These are phyloP conservation scores for Adelognathus sp. DNA, from an alignment of 2,888 invertebrate genomes.

Conservation along the genomic window DNA sequence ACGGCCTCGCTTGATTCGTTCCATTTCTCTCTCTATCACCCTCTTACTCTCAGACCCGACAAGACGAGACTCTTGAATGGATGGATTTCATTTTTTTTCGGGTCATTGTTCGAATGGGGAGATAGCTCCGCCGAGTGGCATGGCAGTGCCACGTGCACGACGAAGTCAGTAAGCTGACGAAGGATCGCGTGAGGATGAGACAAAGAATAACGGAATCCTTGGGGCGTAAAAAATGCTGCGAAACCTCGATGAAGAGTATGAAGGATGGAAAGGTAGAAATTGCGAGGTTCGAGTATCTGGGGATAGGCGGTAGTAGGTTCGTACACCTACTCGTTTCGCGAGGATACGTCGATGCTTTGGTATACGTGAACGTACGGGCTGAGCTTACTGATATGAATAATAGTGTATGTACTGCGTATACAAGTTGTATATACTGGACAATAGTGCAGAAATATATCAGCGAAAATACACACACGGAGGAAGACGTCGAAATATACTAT, in stretches of 20 bases:
- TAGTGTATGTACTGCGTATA: constrained; percentile 14
- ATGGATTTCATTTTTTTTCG: constrained; percentile 64
- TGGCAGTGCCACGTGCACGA: constrained; percentile 20
- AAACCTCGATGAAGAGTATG: constrained; percentile 24
- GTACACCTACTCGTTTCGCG: not conserved
- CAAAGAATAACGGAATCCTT: constrained; percentile 22
- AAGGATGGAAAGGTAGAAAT: constrained; percentile 8
- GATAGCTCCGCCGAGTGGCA: constrained; percentile 27
- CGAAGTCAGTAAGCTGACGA: constrained; percentile 24
- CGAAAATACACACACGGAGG: constrained; percentile 51
- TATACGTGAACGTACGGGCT: not conserved
- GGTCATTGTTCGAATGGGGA: constrained; percentile 50
- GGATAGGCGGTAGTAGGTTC: not conserved
- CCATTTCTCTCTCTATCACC: not conserved
- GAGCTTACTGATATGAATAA: constrained; percentile 14
- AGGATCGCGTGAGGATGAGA: not conserved
- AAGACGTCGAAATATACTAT: constrained; percentile 35
- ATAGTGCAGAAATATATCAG: constrained; percentile 35
- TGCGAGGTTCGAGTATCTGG: not conserved
- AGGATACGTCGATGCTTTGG: not conserved
- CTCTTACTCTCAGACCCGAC: not conserved
- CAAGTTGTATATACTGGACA: constrained; percentile 17
- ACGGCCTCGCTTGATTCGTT: constrained; percentile 16
- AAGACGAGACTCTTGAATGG: constrained; percentile 25
- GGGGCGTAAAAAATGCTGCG: constrained; percentile 14